phyloP scores from a whole-genome alignment of 2,888 invertebrate genomes.

The Papilio protenor region DNA sequence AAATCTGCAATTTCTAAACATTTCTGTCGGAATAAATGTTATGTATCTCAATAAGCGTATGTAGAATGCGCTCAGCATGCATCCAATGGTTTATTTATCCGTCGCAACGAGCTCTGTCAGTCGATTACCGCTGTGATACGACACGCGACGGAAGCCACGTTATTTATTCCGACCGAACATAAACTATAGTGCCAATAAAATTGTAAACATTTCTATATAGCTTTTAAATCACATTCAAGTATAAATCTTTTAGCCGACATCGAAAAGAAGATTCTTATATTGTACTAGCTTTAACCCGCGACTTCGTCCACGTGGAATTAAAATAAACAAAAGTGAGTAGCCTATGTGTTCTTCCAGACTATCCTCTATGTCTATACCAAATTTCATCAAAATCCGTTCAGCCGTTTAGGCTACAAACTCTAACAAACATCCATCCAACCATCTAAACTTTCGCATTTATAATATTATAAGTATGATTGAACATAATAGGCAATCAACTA shows the following conservation, averaged over 20 bases:
- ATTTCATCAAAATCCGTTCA: no score
- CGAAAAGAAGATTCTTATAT: no score
- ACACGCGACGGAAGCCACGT: conserved; percentile 5
- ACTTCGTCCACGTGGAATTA: no score
- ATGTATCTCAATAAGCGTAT: not conserved
- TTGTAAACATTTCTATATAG: not conserved
- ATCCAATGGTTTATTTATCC: conserved; percentile 19
- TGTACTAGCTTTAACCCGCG: no score
- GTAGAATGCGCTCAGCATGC: conserved; percentile 9
- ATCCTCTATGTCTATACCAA: no score
- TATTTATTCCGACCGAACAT: conserved; percentile 11
- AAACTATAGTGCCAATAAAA: conserved; percentile 2
- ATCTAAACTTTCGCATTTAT: no score
- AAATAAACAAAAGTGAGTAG: no score
- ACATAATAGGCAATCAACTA: no score
- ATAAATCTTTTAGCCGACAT: not conserved
- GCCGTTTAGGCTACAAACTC: no score
- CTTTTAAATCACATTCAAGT: not conserved
- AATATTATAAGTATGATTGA: no score
- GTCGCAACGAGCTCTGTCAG: conserved; percentile 13
- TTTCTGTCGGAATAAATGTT: not conserved
- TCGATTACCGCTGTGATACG: conserved; percentile 21
- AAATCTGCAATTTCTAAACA: not conserved
- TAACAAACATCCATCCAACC: no score
- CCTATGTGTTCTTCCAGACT: no score